phyloP scores from a whole-genome alignment of 1,140 invertebrate genomes.

The Magallana angulata region DNA sequence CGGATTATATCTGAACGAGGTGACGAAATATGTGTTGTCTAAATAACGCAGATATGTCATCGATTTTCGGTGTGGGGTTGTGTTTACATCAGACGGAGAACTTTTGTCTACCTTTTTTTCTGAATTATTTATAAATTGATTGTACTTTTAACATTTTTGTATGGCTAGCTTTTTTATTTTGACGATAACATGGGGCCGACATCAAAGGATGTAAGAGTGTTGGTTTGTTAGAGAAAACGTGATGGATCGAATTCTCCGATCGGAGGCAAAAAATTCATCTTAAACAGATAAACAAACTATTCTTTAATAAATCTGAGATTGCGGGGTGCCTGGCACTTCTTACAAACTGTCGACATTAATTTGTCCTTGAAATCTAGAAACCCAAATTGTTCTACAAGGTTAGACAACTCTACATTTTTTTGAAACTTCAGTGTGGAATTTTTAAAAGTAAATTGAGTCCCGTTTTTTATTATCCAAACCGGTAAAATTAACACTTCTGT shows the following conservation, averaged over 20 bases:
- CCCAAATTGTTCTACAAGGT: too few relatives aligned
- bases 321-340: background rate
- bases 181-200: background rate
- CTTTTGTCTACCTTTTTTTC: constrained; percentile 3
- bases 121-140: constrained; percentile 23
- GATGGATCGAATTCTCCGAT: background rate
- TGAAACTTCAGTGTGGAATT: too few relatives aligned
- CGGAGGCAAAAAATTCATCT: background rate
- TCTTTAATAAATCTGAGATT: background rate
- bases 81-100: constrained; percentile 20
- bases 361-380: background rate
- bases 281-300: background rate
- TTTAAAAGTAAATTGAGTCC: too few relatives aligned
- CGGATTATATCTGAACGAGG: background rate
- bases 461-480: too few relatives aligned
- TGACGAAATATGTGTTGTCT: constrained; percentile 15
- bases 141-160: constrained; percentile 31
- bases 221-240: background rate
- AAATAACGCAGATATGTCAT: constrained; percentile 8
- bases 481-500: too few relatives aligned
- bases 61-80: constrained; percentile 8
- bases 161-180: background rate
- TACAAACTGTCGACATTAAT: background rate
- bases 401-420: too few relatives aligned
- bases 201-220: constrained; percentile 10